phyloP scores from a whole-genome alignment of 1,140 invertebrate genomes.

The Drosophila tsacasi region DNA sequence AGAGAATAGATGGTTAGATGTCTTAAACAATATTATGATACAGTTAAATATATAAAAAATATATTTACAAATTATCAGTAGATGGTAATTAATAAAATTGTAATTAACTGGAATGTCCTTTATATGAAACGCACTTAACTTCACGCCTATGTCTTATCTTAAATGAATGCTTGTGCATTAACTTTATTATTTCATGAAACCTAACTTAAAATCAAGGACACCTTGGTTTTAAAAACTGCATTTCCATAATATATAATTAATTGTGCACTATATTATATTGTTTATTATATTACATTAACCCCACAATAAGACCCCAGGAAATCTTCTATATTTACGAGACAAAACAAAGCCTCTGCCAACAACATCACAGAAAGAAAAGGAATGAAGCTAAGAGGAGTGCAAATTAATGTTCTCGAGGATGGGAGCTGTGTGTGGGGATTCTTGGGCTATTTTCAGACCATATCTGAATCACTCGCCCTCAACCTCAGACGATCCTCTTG shows the following conservation, averaged over 20 bases:
- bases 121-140: not conserved
- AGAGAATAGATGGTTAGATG: not conserved
- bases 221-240: not conserved
- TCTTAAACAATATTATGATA: not conserved
- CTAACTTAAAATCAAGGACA: too few relatives aligned
- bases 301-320: not conserved
- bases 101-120: not conserved
- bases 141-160: too few relatives aligned
- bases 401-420: slow-evolving; percentile 7
- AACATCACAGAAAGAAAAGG: not conserved
- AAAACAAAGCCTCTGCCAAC: slow-evolving; percentile 17
- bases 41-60: not conserved
- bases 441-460: slow-evolving; percentile 34
- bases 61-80: not conserved
- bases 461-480: slow-evolving; percentile 34
- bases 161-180: not conserved
- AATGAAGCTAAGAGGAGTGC: slow-evolving; percentile 1
- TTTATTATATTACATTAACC: not conserved
- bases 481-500: slow-evolving; percentile 27
- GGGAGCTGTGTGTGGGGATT: slow-evolving; percentile 21
- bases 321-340: not conserved
- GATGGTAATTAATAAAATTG: not conserved
- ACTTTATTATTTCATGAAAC: too few relatives aligned
- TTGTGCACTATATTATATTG: not conserved
- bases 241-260: too few relatives aligned